A percentile compares a stretch with the other conserved stretches of the same genome.
Evolutionary conservation across 2,797 vertebrate species (phyloP).

Genomic region (Serranus cabrilla): DNA sequence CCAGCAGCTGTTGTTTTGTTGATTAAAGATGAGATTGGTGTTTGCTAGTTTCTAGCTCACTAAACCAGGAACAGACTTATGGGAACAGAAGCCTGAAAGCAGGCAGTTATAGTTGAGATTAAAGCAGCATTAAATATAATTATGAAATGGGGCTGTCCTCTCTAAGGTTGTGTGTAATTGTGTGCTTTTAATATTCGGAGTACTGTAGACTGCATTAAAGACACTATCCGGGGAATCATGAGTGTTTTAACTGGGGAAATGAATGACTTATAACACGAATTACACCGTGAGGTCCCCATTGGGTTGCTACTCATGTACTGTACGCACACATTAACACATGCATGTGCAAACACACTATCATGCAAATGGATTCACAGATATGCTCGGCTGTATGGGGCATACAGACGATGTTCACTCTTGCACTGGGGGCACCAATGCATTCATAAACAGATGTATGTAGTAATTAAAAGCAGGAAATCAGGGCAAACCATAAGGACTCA

Average conservation of each 20-base stretch:
- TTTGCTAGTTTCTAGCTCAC: conserved; percentile 7
- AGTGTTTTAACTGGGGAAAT: conserved; percentile 57
- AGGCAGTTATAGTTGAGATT: conserved; percentile 44
- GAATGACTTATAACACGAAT: conserved; percentile 55
- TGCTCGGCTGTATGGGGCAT: not conserved
- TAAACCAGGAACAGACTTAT: conserved; percentile 5
- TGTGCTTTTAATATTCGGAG: conserved; percentile 33
- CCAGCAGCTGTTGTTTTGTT: conserved; percentile 19
- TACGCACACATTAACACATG: conserved; percentile 5
- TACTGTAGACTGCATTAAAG: conserved; percentile 18
- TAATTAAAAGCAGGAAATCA: conserved; percentile 33
- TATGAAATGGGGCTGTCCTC: conserved; percentile 40
- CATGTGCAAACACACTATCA: not conserved
- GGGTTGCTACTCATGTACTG: conserved; percentile 18
- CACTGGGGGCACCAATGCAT: conserved; percentile 6
- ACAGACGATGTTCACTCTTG: not conserved
- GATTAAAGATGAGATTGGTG: conserved; percentile 13
- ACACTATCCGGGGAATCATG: conserved; percentile 29
- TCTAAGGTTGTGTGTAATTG: conserved; percentile 22
- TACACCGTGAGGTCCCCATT: conserved; percentile 40
- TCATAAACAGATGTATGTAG: conserved; percentile 31
- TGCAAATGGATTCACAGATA: not conserved
- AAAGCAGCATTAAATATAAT: conserved; percentile 60
- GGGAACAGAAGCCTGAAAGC: conserved; percentile 25
- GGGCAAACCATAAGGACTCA: not conserved